phyloP scores from a whole-genome alignment of 2,888 invertebrate genomes.

The Dione juno region DNA sequence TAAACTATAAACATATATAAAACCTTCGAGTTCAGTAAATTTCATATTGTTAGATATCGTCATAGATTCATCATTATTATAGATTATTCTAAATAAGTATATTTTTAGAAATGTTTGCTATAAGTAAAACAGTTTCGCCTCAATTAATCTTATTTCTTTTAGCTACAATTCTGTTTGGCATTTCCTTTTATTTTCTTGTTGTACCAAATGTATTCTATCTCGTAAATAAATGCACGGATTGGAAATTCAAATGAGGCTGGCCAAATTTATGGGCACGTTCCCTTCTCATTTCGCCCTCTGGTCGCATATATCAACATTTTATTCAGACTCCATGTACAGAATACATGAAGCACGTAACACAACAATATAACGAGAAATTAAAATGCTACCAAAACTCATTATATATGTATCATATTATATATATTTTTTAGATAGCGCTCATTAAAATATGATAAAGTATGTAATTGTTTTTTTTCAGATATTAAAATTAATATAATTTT shows the following conservation, averaged over 20 bases:
- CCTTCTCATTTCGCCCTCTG: conserved; percentile 61
- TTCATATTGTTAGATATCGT: too few relatives aligned
- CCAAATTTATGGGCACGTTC: conserved; percentile 72
- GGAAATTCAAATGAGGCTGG: conserved; percentile 79
- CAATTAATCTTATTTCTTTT: conserved; percentile 20
- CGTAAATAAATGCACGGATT: conserved; percentile 75
- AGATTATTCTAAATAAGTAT: too few relatives aligned
- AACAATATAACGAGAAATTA: background rate
- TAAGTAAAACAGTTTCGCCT: conserved; percentile 1
- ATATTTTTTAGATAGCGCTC: background rate
- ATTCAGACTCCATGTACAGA: conserved; percentile 12
- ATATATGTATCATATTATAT: background rate
- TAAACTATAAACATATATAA: too few relatives aligned
- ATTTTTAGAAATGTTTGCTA: too few relatives aligned
- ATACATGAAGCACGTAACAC: background rate
- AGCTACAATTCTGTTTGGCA: conserved; percentile 19
- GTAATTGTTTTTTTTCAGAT: too few relatives aligned
- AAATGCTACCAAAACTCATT: background rate
- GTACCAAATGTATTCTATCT: conserved; percentile 44
- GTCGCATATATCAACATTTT: conserved; percentile 47
- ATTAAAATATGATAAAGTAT: background rate
- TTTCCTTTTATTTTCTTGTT: conserved; percentile 41
- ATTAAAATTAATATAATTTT: too few relatives aligned
- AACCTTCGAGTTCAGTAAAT: too few relatives aligned
- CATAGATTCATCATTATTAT: too few relatives aligned